Percentiles rank a stretch among this genome's conserved stretches.
These are phyloP conservation scores for Scaptomyza pallida DNA, from an alignment of 1,140 invertebrate species.

Conservation along the genomic window DNA sequence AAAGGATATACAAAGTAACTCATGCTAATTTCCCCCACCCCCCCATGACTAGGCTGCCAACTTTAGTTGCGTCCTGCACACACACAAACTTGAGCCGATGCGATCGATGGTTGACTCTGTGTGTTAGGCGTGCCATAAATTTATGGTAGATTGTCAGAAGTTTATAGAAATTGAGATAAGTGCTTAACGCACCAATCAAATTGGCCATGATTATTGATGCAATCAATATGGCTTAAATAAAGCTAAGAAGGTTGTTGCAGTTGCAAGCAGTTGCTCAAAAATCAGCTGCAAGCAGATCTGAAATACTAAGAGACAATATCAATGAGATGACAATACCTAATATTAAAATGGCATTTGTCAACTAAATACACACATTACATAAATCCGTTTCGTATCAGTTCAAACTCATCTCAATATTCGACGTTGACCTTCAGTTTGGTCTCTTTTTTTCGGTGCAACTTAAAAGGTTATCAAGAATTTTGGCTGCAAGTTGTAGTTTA, in stretches of 20 bases:
- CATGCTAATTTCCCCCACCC: constrained; percentile 67
- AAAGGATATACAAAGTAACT: constrained; percentile 76
- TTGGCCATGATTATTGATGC: constrained; percentile 7
- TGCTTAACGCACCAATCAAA: constrained; percentile 10
- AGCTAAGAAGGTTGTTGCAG: no score
- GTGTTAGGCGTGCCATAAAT: not conserved
- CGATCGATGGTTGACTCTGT: constrained; percentile 12
- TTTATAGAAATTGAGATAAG: not conserved
- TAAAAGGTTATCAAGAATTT: constrained; percentile 24
- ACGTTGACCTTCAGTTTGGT: not conserved
- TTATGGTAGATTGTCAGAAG: not conserved
- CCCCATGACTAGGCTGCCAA: constrained; percentile 28
- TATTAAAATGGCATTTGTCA: no score
- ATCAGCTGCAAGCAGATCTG: no score
- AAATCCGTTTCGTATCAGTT: not conserved
- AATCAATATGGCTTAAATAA: constrained; percentile 7
- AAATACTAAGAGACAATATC: no score
- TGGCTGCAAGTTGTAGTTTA: constrained; percentile 21
- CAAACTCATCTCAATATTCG: not conserved
- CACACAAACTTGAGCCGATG: not conserved
- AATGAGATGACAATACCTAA: not conserved
- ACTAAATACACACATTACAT: not conserved
- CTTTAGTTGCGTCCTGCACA: not conserved
- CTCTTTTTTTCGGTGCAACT: not conserved
- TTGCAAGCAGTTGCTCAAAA: no score